Percentiles rank a stretch among this genome's conserved stretches.
These are phyloP conservation scores for Pedionomus torquatus DNA, from an alignment of 2,113 vertebrate species.

Conservation along the genomic window DNA sequence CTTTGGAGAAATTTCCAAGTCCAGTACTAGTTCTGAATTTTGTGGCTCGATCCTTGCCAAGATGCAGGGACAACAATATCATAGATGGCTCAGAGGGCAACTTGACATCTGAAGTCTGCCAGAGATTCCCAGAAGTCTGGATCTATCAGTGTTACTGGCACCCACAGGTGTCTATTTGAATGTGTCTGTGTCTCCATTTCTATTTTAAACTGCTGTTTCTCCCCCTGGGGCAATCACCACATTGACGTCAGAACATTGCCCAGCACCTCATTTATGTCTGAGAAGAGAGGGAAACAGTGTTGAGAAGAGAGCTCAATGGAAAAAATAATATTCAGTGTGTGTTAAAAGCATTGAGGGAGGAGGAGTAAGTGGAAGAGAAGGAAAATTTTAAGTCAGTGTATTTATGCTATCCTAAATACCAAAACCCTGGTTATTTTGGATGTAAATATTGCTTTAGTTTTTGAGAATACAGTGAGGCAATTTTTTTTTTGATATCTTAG, in stretches of 20 bases:
- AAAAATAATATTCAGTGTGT: conserved; percentile 61
- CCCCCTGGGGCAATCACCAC: conserved; percentile 31
- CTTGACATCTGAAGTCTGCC: background rate
- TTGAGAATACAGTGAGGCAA: background rate
- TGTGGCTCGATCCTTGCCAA: background rate
- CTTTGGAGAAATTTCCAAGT: background rate
- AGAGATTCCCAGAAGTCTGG: conserved; percentile 22
- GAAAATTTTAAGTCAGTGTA: conserved; percentile 41
- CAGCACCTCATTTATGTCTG: conserved; percentile 64
- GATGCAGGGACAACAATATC: background rate
- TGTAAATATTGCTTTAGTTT: background rate
- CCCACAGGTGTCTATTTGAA: conserved; percentile 34
- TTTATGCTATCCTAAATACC: conserved; percentile 44
- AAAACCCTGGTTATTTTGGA: background rate
- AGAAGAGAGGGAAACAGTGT: conserved; percentile 29
- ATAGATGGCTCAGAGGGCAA: background rate
- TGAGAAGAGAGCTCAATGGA: conserved; percentile 47
- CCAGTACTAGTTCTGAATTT: background rate
- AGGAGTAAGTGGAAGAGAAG: conserved; percentile 31
- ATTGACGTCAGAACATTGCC: conserved; percentile 57
- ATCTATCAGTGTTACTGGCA: conserved; percentile 36
- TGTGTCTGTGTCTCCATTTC: conserved; percentile 14
- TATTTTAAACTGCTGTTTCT: conserved; percentile 42
- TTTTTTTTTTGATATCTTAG: background rate
- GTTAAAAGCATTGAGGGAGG: conserved; percentile 50